Percentiles rank a stretch among this genome's conserved stretches.
phyloP scores from a whole-genome alignment of 2,113 vertebrate species.

The Piaya cayana region DNA sequence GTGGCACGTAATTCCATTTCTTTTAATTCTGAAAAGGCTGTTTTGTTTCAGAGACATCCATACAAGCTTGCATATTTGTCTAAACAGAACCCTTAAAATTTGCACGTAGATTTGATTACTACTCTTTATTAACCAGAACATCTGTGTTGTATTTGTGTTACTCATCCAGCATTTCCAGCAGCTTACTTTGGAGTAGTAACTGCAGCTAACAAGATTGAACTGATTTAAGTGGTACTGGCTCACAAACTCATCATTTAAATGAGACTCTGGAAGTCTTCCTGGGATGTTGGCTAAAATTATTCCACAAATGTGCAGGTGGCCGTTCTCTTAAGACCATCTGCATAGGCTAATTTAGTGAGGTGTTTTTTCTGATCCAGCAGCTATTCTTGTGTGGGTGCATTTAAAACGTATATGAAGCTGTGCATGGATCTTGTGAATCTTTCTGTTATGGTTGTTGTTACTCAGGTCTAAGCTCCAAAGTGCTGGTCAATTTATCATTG shows the following conservation, averaged over 20 bases:
- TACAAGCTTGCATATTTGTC: not conserved
- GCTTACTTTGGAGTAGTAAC: not conserved
- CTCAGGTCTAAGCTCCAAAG: not conserved
- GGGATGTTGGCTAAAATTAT: not conserved
- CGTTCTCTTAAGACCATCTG: not conserved
- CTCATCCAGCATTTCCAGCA: not conserved
- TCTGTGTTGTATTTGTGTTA: not conserved
- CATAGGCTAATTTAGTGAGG: not conserved
- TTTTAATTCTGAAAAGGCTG: not conserved
- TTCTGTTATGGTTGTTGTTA: not conserved
- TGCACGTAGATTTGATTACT: not conserved
- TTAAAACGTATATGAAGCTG: not conserved
- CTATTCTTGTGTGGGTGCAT: not conserved
- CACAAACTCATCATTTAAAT: not conserved
- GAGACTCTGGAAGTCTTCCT: not conserved
- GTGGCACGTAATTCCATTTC: not conserved
- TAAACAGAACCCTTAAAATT: not conserved
- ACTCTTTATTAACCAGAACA: not conserved
- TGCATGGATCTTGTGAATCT: not conserved
- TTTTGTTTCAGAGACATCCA: not conserved
- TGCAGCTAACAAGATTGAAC: not conserved
- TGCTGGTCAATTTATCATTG: not conserved
- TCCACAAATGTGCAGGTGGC: not conserved
- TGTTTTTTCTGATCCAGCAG: not conserved
- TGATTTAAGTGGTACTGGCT: not conserved